A percentile compares a stretch with the other conserved stretches of the same genome.
Conservation (phyloP, 2,113 vertebrate genomes). For the Tachysurus vachellii region DNA sequence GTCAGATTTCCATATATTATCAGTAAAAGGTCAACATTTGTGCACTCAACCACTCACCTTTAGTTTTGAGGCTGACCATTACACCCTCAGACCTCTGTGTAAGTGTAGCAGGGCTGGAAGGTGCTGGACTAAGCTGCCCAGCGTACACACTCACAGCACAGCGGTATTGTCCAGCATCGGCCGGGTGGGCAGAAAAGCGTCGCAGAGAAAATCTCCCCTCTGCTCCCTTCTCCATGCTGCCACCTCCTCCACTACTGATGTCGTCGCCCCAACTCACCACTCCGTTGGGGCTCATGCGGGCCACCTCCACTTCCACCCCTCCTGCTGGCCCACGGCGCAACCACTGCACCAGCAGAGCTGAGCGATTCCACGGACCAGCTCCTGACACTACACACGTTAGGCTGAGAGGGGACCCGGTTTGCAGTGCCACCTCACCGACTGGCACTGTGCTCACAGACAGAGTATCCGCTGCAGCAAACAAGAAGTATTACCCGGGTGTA, state of each 20-base stretch:
- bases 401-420: slow-evolving; percentile 71
- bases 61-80: slow-evolving; percentile 76
- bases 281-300: slow-evolving; percentile 72
- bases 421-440: slow-evolving; percentile 64
- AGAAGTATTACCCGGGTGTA: background rate
- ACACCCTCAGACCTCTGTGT: slow-evolving; percentile 78
- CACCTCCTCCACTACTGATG: slow-evolving; percentile 63
- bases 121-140: slow-evolving; percentile 64
- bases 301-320: slow-evolving; percentile 75
- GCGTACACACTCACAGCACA: slow-evolving; percentile 80
- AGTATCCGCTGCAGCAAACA: slow-evolving; percentile 71
- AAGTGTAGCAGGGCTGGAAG: slow-evolving; percentile 71
- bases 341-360: slow-evolving; percentile 74
- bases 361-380: slow-evolving; percentile 62
- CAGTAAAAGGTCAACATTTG: background rate
- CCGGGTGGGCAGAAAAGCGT: slow-evolving; percentile 77
- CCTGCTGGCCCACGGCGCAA: slow-evolving; percentile 66
- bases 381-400: slow-evolving; percentile 78
- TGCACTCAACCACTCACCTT: slow-evolving; percentile 70
- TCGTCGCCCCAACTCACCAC: slow-evolving; percentile 79
- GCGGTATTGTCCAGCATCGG: slow-evolving; percentile 78
- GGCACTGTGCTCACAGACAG: slow-evolving; percentile 74
- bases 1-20: background rate
- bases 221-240: slow-evolving; percentile 81
- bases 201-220: slow-evolving; percentile 77